Percentiles rank a stretch among this genome's conserved stretches.
Evolutionary conservation across 2,113 vertebrate species (phyloP).

Genomic region (Leptosomus discolor): DNA sequence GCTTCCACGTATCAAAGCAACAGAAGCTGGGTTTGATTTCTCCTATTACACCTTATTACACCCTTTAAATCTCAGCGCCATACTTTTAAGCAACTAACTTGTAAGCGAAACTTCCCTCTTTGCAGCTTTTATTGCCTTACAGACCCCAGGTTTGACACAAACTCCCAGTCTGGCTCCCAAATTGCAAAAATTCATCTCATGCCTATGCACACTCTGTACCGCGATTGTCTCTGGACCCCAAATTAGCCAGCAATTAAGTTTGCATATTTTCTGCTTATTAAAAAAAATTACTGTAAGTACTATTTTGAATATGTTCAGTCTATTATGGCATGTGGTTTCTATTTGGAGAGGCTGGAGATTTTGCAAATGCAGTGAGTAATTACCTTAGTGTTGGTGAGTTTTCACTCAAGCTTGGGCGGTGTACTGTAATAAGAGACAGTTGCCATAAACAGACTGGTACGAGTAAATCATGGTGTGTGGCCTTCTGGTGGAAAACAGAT

Average conservation of each 20-base stretch:
- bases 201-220: constrained; percentile 18
- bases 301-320: constrained; percentile 75
- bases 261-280: constrained; percentile 95
- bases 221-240: constrained; percentile 69
- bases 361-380: constrained; percentile 80
- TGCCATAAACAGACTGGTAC: constrained; percentile 79
- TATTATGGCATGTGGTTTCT: constrained; percentile 94
- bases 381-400: constrained; percentile 77
- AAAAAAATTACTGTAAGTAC: constrained; percentile 84
- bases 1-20: constrained; percentile 4
- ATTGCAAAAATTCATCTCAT: constrained; percentile 26
- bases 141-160: constrained; percentile 45
- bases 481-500: constrained; percentile 77
- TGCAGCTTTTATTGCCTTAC: constrained; percentile 47
- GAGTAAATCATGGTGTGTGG: constrained; percentile 77
- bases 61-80: not conserved
- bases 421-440: constrained; percentile 86
- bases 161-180: constrained; percentile 61
- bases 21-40: constrained; percentile 23
- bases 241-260: constrained; percentile 85
- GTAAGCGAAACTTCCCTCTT: not conserved
- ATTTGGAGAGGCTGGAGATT: constrained; percentile 88
- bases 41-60: not conserved
- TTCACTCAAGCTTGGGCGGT: constrained; percentile 74
- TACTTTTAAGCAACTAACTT: not conserved